Conservation (phyloP, 2,113 vertebrate species). For the Daboia siamensis region DNA sequence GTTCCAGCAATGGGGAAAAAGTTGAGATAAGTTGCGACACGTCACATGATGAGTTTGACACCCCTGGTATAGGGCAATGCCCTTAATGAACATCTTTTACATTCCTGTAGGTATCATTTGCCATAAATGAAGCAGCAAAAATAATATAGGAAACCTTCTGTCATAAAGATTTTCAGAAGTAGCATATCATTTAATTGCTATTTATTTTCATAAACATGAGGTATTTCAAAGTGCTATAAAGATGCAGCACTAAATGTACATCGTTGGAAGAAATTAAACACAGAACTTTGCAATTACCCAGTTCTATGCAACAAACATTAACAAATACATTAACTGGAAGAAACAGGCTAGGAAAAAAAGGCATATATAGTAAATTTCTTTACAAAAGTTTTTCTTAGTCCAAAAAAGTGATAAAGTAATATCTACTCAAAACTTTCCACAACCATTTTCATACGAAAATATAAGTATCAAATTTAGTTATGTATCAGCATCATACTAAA, state of each 20-base stretch:
- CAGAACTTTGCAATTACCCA: slow-evolving; percentile 93
- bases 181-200: slow-evolving; percentile 81
- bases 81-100: neutral
- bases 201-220: slow-evolving; percentile 99
- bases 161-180: slow-evolving; percentile 43
- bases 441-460: slow-evolving; percentile 99
- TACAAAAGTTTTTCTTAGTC: slow-evolving; percentile 94
- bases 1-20: too few relatives aligned
- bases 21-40: too few relatives aligned
- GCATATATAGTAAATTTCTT: slow-evolving; percentile 96
- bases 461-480: slow-evolving; percentile 99
- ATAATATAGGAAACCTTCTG: slow-evolving; percentile 27
- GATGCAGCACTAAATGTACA: slow-evolving; percentile 99
- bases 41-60: too few relatives aligned
- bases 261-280: slow-evolving; percentile 84
- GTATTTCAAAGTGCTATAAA: slow-evolving; percentile 99
- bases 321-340: slow-evolving; percentile 97
- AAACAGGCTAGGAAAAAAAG: slow-evolving; percentile 90
- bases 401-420: slow-evolving; percentile 98
- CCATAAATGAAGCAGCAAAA: slow-evolving; percentile 3
- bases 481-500: slow-evolving; percentile 99
- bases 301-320: slow-evolving; percentile 98
- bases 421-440: slow-evolving; percentile 96
- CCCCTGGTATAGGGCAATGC: neutral
- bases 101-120: slow-evolving; percentile 2